Evolutionary conservation across 2,113 vertebrate species (phyloP).

Genomic region (Scalopus aquaticus): DNA sequence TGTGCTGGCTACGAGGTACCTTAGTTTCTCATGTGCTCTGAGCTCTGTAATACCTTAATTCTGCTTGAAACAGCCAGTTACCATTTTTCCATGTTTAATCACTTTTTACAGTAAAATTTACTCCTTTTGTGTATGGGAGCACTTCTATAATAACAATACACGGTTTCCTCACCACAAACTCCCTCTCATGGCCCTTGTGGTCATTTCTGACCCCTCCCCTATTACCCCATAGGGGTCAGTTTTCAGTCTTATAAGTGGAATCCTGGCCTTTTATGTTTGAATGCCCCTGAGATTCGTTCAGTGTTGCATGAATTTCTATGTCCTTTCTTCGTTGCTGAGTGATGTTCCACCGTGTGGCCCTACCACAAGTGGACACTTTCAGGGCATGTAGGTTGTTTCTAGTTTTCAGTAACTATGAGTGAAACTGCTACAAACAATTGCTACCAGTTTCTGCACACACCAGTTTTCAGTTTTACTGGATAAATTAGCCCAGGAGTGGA

Average conservation of each 20-base stretch:
- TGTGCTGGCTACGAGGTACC: no score
- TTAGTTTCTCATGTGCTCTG: no score
- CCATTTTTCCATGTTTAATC: no score
- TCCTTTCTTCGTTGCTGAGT: not conserved
- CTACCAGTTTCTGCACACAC: rapidly evolving
- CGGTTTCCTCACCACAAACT: rapidly evolving
- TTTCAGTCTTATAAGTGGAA: rapidly evolving
- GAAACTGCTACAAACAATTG: rapidly evolving
- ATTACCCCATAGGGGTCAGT: rapidly evolving
- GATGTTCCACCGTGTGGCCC: rapidly evolving
- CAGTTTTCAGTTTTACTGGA: not conserved
- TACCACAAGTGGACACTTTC: rapidly evolving
- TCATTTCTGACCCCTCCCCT: rapidly evolving
- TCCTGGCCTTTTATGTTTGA: not conserved
- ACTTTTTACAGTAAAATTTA: no score
- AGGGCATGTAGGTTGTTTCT: not conserved
- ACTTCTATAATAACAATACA: no score
- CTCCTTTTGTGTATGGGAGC: no score
- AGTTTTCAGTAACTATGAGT: no score
- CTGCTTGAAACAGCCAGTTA: no score
- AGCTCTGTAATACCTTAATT: no score
- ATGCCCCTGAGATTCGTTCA: rapidly evolving
- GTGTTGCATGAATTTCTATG: rapidly evolving
- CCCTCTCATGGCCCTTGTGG: rapidly evolving
- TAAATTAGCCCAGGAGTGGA: not conserved